Base-by-base conservation (phyloP, 2,113 vertebrate genomes). In the Serilophus lunatus region DNA sequence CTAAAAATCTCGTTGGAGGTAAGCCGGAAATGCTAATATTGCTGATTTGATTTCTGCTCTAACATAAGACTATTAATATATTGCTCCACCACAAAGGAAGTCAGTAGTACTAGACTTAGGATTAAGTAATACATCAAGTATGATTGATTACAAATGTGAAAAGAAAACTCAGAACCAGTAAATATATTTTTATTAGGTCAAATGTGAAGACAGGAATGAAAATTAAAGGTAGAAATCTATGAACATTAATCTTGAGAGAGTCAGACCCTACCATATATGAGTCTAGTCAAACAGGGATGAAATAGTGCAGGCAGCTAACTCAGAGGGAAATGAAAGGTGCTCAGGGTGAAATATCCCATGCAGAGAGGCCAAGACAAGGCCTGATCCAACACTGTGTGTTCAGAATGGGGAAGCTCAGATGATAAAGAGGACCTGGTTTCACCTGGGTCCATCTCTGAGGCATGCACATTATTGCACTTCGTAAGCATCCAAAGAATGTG, bases 161-260 rank as follows among this genome's bases (percentile, higher is more conserved):
- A 79, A 69, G 64, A 90, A 90, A 93, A 86, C 79, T 68, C 56
- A 88, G 65, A 93, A 81, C 64, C n/a, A 95, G 72, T 82, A 84
- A 93, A 97, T 96, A 90, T 78, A 50, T 91, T 96, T 95, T 95
- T 83, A 92, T 93, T 95, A 92, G 92, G 86, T 93, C 80, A 94
- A 92, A 92, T 72, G 57, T 6, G 3, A 93, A 96, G 90, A 93
- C 77, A 92, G 74, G 61, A 85, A 79, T 57, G 82, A 78, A 88
- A 95, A 95, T 95, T 82, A 96, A 92, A 96, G 92, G 90, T 88
- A 65, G 86, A 93, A 95, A 81, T 90, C 49, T 74, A 72, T 79
- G 83, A 86, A 29, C 74, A 97, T 96, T 36, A 84, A 68, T 96
- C 94, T 50, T 82, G 57, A 78, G 72, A 36, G 47, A 88, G 90